A percentile compares a stretch with the other conserved stretches of the same genome.
Conservation (phyloP, 1,140 invertebrate species). For the Drosophila suzukii region DNA sequence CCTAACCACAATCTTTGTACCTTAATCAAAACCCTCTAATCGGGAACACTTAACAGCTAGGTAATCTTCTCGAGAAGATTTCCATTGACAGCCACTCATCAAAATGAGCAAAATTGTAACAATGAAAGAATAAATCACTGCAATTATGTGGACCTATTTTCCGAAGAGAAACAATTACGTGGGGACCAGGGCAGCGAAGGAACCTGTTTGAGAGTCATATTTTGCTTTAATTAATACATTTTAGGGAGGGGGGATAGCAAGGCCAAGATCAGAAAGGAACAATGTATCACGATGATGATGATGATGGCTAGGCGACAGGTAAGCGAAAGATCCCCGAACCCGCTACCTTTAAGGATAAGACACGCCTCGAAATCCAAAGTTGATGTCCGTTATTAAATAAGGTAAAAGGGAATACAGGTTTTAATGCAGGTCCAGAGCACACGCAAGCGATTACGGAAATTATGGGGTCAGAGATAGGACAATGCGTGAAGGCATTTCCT, state of each 20-base stretch:
- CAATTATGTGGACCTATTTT: slow-evolving; percentile 62
- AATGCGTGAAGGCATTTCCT: slow-evolving; percentile 69
- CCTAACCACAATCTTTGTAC: slow-evolving; percentile 30
- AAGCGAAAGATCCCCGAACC: slow-evolving; percentile 18
- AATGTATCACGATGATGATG: slow-evolving; percentile 45
- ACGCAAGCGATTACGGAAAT: slow-evolving; percentile 70
- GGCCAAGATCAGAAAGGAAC: slow-evolving; percentile 31
- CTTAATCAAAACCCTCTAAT: slow-evolving; percentile 38
- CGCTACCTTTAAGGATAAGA: slow-evolving; percentile 61
- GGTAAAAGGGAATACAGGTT: slow-evolving; percentile 46
- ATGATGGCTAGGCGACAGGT: slow-evolving; percentile 53
- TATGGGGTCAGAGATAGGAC: slow-evolving; percentile 67
- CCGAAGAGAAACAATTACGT: slow-evolving; percentile 36
- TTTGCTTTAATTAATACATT: slow-evolving; percentile 77
- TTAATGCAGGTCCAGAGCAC: slow-evolving; percentile 51
- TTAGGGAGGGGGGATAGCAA: slow-evolving; percentile 9
- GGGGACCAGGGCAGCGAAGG: background rate
- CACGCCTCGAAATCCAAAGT: slow-evolving; percentile 67
- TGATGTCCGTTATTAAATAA: slow-evolving; percentile 74
- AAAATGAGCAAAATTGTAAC: slow-evolving; percentile 46
- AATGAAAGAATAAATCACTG: slow-evolving; percentile 69
- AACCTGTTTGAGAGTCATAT: slow-evolving; percentile 25
- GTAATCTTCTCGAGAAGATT: slow-evolving; percentile 31
- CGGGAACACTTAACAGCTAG: slow-evolving; percentile 46
- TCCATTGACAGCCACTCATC: slow-evolving; percentile 57